phyloP scores from a whole-genome alignment of 2,113 vertebrate genomes.

The Scophthalmus maximus region DNA sequence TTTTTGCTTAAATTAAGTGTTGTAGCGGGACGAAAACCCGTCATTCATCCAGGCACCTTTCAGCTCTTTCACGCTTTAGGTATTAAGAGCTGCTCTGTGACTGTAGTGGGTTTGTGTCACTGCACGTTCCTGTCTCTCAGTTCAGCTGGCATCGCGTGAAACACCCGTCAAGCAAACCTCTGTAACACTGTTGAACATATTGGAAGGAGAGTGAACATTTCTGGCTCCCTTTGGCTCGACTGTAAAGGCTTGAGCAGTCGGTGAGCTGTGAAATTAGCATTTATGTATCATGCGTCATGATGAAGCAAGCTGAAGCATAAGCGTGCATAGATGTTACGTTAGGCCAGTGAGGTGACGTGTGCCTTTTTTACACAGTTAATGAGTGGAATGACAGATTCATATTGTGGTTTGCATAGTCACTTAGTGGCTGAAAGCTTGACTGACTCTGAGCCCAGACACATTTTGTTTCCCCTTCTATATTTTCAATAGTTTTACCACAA shows the following conservation, averaged over 20 bases:
- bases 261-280: constrained; percentile 72
- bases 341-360: constrained; percentile 40
- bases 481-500: neutral
- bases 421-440: constrained; percentile 8
- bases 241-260: constrained; percentile 33
- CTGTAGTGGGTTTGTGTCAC: constrained; percentile 45
- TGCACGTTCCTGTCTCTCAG: neutral
- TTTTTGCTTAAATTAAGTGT: constrained; percentile 41
- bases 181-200: constrained; percentile 53
- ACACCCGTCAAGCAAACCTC: constrained; percentile 33
- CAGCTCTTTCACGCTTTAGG: neutral
- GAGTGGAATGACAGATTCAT: constrained; percentile 38
- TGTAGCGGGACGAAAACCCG: constrained; percentile 4
- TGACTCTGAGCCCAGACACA: neutral
- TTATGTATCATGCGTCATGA: constrained; percentile 76
- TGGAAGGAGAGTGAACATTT: constrained; percentile 25
- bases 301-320: constrained; percentile 28
- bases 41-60: constrained; percentile 10
- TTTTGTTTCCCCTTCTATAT: constrained; percentile 19
- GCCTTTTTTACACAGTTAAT: constrained; percentile 62
- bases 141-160: constrained; percentile 17
- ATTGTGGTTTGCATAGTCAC: constrained; percentile 8
- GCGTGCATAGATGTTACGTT: constrained; percentile 26
- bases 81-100: constrained; percentile 29
- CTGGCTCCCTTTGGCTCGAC: constrained; percentile 23